Percentiles rank a stretch among this genome's conserved stretches.
Conservation (phyloP, 2,113 vertebrate species). For the Chunga burmeisteri region DNA sequence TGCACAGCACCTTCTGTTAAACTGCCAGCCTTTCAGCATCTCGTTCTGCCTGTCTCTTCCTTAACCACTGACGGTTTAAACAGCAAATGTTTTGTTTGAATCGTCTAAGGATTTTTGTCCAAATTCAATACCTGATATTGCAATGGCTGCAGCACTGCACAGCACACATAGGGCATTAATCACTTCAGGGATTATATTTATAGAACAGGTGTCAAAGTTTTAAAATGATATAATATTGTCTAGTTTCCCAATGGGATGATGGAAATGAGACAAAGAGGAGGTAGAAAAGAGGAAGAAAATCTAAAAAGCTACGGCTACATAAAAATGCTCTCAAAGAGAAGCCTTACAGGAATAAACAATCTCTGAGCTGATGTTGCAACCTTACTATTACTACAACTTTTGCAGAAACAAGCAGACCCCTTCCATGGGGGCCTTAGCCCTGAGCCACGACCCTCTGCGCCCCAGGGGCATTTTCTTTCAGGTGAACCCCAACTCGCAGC, state of each 20-base stretch:
- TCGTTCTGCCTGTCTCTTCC: neutral
- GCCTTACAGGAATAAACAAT: neutral
- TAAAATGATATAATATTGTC: neutral
- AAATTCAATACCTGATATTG: neutral
- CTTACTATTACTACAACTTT: neutral
- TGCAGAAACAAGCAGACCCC: neutral
- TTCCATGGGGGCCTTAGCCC: neutral
- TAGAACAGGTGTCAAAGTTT: neutral
- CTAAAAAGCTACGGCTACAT: neutral
- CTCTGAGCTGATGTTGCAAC: neutral
- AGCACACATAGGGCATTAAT: neutral
- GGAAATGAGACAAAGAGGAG: neutral
- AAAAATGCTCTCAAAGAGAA: neutral
- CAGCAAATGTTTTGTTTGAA: neutral
- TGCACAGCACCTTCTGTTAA: neutral
- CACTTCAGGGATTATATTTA: neutral
- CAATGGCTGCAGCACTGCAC: neutral
- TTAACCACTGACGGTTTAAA: neutral
- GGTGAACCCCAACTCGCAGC: neutral
- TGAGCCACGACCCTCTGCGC: fast-evolving
- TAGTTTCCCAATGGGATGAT: neutral
- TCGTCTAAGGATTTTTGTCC: neutral
- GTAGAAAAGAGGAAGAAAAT: neutral
- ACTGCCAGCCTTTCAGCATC: neutral
- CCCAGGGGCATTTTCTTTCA: neutral